These are phyloP conservation scores for Drosophila pseudoananassae DNA, from an alignment of 1,140 invertebrate species.

Conservation along the genomic window DNA sequence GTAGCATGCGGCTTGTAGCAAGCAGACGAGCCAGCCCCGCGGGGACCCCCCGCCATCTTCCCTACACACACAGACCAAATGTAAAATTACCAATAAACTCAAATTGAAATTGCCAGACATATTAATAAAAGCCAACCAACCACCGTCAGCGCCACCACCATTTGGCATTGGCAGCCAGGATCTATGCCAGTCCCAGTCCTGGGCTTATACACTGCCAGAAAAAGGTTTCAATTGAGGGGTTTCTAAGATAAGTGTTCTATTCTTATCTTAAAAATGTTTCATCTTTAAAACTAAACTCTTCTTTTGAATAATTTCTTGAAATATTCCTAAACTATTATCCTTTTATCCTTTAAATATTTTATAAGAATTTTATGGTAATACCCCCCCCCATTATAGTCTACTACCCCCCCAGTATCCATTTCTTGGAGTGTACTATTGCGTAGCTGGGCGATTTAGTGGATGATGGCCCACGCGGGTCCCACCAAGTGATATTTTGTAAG, in stretches of 20 bases:
- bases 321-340: too few species aligned
- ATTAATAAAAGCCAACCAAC: constrained; percentile 73
- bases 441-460: constrained; percentile 54
- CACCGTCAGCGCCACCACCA: constrained; percentile 32
- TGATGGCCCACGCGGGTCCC: constrained; percentile 65
- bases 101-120: constrained; percentile 83
- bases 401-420: too few species aligned
- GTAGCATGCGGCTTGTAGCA: constrained; percentile 6
- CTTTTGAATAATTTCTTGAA: too few species aligned
- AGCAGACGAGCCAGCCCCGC: background rate
- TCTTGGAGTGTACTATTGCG: constrained; percentile 33
- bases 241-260: too few species aligned
- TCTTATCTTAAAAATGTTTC: too few species aligned
- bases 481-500: constrained; percentile 31
- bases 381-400: too few species aligned
- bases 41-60: background rate
- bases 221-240: background rate
- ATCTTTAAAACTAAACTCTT: too few species aligned
- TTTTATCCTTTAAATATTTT: too few species aligned
- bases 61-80: constrained; percentile 42
- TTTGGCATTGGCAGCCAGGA: constrained; percentile 4
- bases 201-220: background rate
- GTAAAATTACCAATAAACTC: constrained; percentile 82
- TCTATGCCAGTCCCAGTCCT: background rate
- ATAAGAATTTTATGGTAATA: background rate